phyloP scores from a whole-genome alignment of 2,113 vertebrate species.

The Condylura cristata region DNA sequence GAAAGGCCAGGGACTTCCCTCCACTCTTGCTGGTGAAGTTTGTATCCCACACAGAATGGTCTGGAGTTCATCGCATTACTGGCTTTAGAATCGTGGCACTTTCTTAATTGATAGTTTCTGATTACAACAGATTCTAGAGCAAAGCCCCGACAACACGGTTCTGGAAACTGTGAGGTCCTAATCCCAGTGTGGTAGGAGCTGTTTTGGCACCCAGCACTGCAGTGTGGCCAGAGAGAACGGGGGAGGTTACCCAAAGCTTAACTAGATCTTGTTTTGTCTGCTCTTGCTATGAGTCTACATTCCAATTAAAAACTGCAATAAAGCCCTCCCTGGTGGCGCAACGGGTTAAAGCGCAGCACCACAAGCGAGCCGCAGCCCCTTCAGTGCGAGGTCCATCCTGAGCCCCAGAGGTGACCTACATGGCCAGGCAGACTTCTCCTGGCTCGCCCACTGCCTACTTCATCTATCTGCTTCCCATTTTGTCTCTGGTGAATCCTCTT shows the following conservation, averaged over 20 bases:
- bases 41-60: not conserved
- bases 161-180: not conserved
- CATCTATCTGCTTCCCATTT: no score
- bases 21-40: not conserved
- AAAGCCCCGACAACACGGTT: not conserved
- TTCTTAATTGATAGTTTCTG: conserved; percentile 6
- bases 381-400: no score
- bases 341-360: no score
- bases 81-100: not conserved
- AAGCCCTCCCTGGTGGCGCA: no score
- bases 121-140: not conserved
- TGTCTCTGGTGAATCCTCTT: no score
- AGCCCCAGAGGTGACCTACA: no score
- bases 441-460: no score
- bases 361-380: no score
- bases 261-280: not conserved
- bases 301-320: not conserved
- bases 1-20: not conserved
- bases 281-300: not conserved
- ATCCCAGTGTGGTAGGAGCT: not conserved
- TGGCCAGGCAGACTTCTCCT: no score
- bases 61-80: not conserved
- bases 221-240: not conserved
- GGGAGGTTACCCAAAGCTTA: not conserved
- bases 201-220: not conserved